Evolutionary conservation across 1,140 invertebrate species (phyloP).

Genomic region (Magallana angulata): DNA sequence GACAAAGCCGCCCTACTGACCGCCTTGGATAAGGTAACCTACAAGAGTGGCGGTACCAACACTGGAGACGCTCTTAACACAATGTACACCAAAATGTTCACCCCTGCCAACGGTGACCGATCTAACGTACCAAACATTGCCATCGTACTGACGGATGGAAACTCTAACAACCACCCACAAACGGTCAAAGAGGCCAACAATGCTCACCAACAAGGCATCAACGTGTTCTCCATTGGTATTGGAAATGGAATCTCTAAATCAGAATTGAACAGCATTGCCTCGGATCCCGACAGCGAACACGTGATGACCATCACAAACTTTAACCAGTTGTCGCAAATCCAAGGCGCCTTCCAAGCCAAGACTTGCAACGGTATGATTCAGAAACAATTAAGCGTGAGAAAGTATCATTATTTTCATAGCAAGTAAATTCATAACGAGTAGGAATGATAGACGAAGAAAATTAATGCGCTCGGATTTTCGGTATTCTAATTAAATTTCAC

Average conservation of each 20-base stretch:
- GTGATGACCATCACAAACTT: slow-evolving; percentile 65
- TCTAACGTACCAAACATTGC: slow-evolving; percentile 66
- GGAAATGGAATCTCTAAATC: slow-evolving; percentile 61
- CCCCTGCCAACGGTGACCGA: slow-evolving; percentile 62
- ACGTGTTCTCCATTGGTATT: slow-evolving; percentile 71
- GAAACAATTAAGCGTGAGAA: no score
- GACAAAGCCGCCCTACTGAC: slow-evolving; percentile 56
- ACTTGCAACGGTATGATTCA: slow-evolving; percentile 61
- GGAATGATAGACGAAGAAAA: no score
- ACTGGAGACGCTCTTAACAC: slow-evolving; percentile 69
- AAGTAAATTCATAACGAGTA: no score
- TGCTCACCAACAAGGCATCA: slow-evolving; percentile 59
- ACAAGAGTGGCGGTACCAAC: slow-evolving; percentile 70
- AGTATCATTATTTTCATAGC: no score
- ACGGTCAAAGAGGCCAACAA: slow-evolving; percentile 58
- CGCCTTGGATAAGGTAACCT: slow-evolving; percentile 64
- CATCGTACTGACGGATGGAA: slow-evolving; percentile 74
- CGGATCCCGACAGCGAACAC: slow-evolving; percentile 64
- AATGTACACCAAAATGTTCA: slow-evolving; percentile 65
- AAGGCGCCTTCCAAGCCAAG: slow-evolving; percentile 58
- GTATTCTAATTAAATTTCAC: no score
- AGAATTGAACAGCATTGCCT: slow-evolving; percentile 68
- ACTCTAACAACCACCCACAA: slow-evolving; percentile 63
- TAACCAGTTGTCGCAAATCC: slow-evolving; percentile 63
- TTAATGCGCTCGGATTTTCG: no score